Evolutionary conservation across 2,888 invertebrate species (phyloP), one percentile per base, ranked within the genome.

Genomic region (Caenorhabditis macrosperma): DNA sequence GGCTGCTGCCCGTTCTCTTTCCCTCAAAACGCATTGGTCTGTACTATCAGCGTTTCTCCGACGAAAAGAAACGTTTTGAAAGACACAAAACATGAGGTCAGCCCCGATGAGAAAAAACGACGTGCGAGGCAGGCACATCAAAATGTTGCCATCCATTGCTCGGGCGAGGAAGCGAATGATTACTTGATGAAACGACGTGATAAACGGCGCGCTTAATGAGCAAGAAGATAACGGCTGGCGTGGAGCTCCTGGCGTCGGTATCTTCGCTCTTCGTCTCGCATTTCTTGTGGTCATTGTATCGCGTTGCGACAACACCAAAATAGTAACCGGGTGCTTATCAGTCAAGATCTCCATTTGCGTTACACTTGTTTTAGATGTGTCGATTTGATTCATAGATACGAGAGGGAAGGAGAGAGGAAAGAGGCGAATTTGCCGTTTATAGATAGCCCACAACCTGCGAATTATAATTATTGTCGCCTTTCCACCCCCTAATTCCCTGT

Each of bases 131-230:
- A 52, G 52, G 41, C 41, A 52, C 71, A 55, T 71, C 26, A 26
- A 71, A 61, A 71, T 71, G 61, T 71, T 61, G 61, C 71, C 22
- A 60, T 26, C 26, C 4, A 10, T 5, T 44, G 15, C 22, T 55
- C 15, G 20, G 10, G 24, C 2, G 22, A 22, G 41, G 50, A 74
- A 74, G 59, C 74, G 57, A 74, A 74, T 74, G 74, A 74, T 74
- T 74, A 74, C 74, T 64, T 74, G 74, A 74, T 74, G 74, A 64
- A 64, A 74, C 74, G 64, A 74, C 59, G 64, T 30, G 74, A 59
- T 64, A 48, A 26, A 38, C n/a, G 38, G 26, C 46, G 3, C 35
- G 41, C 28, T 57, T 64, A 72, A 72, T 72, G 72, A 63, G 63
- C 48, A 57, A 64, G 55, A 72, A 63, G 72, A 64, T 63, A 57